These are phyloP conservation scores for Meiosimyza decipiens DNA, from an alignment of 2,888 invertebrate species.

Conservation along the genomic window DNA sequence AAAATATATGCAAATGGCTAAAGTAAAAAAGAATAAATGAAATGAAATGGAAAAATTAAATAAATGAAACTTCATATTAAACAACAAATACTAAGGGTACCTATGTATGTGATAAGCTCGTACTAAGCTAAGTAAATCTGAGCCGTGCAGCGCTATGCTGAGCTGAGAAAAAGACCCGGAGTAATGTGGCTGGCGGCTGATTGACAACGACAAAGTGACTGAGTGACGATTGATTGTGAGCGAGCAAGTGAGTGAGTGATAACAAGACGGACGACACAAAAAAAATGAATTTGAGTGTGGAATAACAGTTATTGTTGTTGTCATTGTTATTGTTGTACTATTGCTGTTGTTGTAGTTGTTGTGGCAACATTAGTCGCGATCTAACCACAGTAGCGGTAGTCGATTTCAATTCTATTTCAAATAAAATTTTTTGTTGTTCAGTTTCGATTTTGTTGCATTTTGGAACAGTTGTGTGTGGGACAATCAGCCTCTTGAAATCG, in stretches of 20 bases:
- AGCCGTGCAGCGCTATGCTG: neutral
- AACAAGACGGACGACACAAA: constrained; percentile 33
- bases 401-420: neutral
- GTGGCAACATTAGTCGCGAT: neutral
- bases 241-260: neutral
- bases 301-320: constrained; percentile 19
- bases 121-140: constrained; percentile 12
- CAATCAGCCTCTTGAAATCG: neutral
- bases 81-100: constrained; percentile 4
- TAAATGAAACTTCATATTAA: constrained; percentile 8
- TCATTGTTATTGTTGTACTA: constrained; percentile 9
- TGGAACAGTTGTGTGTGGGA: constrained; percentile 29
- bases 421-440: constrained; percentile 6
- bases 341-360: constrained; percentile 30
- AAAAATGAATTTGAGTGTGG: constrained; percentile 18
- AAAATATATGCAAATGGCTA: neutral
- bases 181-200: neutral
- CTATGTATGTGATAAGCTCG: neutral
- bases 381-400: neutral
- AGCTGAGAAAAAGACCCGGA: neutral
- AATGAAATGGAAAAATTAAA: constrained; percentile 7
- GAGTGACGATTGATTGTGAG: too few relatives aligned
- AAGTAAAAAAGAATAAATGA: constrained; percentile 27
- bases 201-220: too few relatives aligned
- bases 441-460: constrained; percentile 21